A percentile compares a stretch with the other conserved stretches of the same genome.
Conservation (phyloP, 2,797 vertebrate species). For the Tragopan temminckii region DNA sequence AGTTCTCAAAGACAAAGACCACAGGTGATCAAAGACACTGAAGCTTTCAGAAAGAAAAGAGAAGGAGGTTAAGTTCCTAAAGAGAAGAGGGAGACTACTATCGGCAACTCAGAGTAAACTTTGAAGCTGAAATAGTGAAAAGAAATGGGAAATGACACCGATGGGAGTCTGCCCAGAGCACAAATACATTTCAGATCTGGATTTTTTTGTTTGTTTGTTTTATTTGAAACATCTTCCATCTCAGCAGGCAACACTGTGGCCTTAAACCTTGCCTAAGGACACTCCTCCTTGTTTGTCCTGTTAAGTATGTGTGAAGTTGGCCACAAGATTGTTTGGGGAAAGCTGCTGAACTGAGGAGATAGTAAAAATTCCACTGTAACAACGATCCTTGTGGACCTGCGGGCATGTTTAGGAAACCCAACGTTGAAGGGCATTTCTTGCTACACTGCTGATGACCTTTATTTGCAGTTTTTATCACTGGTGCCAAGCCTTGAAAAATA, state of each 20-base stretch:
- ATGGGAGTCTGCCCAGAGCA: neutral
- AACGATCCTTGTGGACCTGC: neutral
- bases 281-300: neutral
- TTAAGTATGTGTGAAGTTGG: neutral
- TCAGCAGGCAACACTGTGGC: neutral
- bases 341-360: neutral
- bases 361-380: neutral
- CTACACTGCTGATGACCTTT: neutral
- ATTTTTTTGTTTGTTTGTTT: neutral
- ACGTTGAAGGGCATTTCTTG: neutral
- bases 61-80: neutral
- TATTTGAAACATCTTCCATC: neutral
- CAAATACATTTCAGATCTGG: neutral
- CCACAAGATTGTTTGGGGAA: neutral
- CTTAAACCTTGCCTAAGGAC: neutral
- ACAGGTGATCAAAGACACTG: neutral
- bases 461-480: neutral
- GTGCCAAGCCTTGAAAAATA: neutral
- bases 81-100: neutral
- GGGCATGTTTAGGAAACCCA: neutral
- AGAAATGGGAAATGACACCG: neutral
- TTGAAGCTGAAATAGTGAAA: neutral
- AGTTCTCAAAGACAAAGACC: neutral
- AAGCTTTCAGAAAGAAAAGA: neutral
- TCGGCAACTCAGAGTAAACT: neutral